phyloP scores from a whole-genome alignment of 2,113 vertebrate genomes.

The Lamprotornis superbus region DNA sequence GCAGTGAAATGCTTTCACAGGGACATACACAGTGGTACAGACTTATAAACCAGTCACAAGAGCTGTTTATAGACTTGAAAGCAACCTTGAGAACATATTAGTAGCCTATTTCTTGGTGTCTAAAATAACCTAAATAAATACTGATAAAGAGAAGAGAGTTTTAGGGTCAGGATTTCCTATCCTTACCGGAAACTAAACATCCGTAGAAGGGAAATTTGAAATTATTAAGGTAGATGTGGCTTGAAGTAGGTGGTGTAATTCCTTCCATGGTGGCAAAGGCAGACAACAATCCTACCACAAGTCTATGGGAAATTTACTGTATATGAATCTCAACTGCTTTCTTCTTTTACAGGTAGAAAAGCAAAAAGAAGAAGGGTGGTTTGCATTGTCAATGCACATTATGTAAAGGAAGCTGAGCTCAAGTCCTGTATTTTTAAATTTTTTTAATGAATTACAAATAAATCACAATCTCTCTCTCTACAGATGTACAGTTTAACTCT shows the following conservation, averaged over 20 bases:
- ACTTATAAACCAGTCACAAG: neutral
- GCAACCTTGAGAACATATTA: neutral
- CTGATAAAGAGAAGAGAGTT: neutral
- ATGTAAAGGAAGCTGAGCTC: constrained; percentile 42
- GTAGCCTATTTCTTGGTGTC: neutral
- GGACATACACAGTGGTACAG: neutral
- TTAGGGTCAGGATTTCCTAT: neutral
- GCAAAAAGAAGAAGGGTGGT: constrained; percentile 84
- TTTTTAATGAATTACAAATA: neutral
- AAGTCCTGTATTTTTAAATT: neutral
- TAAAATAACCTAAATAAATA: neutral
- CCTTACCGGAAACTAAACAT: neutral
- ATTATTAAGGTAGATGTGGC: neutral
- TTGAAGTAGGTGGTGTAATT: neutral
- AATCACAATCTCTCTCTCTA: neutral
- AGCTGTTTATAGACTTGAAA: neutral
- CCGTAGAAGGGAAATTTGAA: neutral
- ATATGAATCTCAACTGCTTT: neutral
- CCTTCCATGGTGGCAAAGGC: neutral
- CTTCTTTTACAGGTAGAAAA: constrained; percentile 74
- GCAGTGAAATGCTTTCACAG: neutral
- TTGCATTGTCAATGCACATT: constrained; percentile 81
- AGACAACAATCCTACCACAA: neutral
- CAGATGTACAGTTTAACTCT: neutral
- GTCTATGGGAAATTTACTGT: neutral